Percentiles rank a stretch among this genome's conserved stretches.
These are phyloP conservation scores for Acleris literana DNA, from an alignment of 2,888 invertebrate genomes.

Conservation along the genomic window DNA sequence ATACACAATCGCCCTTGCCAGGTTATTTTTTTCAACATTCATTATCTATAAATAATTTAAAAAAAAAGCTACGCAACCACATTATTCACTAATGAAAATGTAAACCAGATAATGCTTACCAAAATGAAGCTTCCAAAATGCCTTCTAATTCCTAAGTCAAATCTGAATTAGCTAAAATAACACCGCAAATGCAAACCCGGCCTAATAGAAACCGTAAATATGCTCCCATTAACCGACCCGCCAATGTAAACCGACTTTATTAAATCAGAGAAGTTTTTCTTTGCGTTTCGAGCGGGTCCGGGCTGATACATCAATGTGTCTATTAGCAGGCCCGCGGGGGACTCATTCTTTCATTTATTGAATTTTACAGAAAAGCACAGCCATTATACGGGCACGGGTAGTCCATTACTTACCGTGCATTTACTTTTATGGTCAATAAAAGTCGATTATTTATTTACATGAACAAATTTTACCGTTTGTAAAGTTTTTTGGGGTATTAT, in stretches of 20 bases:
- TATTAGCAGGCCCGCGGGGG: constrained; percentile 62
- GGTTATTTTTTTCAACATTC: too few species aligned
- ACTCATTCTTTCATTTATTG: constrained; percentile 75
- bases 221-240: constrained; percentile 56
- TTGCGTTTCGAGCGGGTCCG: constrained; percentile 40
- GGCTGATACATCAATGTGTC: constrained; percentile 74
- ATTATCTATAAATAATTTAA: too few species aligned
- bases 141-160: too few species aligned
- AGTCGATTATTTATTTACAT: constrained; percentile 13
- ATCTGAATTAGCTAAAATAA: too few species aligned
- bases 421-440: constrained; percentile 19
- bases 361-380: constrained; percentile 59
- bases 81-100: too few species aligned
- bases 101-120: too few species aligned
- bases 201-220: constrained; percentile 59
- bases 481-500: background rate
- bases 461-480: constrained; percentile 8
- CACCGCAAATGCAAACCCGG: background rate
- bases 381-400: constrained; percentile 51
- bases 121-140: too few species aligned
- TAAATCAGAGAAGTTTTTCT: constrained; percentile 39
- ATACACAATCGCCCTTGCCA: too few species aligned
- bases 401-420: constrained; percentile 15
- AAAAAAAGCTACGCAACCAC: too few species aligned
- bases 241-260: constrained; percentile 49